Base-by-base conservation (phyloP, 2,113 vertebrate genomes). In the Burhinus bistriatus region DNA sequence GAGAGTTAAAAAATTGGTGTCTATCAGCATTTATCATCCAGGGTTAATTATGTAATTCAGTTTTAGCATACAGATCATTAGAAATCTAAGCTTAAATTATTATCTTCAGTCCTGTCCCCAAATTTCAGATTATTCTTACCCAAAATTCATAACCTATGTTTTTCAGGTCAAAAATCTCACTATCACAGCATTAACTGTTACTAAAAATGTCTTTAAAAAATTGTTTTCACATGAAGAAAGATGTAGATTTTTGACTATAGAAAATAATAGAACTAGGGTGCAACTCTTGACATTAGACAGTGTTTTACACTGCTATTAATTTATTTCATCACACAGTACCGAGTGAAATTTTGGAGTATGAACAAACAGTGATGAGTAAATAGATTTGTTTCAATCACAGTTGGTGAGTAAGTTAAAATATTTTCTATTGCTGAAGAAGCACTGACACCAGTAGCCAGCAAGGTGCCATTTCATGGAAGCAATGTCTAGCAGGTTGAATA, bases 21-120 rank as follows among this genome's bases (percentile, higher is more conserved):
- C 62, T 84, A 47, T 40, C 12, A 13, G 19, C 76, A 11, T 75
- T 83, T 97, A 64, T 66, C 13, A 59, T 44, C 17, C 29, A 54
- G 25, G 40, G 20, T 89, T 94, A 82, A 81, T 91, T 90, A 86
- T 45, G 17, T 81, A 95, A 90, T 92, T 80, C 15, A 75, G 18
- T 38, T 91, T 97, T 95, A 59, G 5, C 72, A 27, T 90, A 11
- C 17, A 77, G n/a, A 89, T 96, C 29, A 58, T 96, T 90, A 82
- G 78, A 96, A 95, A 10, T 83, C 49, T 75, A 61, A 90, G 81
- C 21, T 15, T 15, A 89, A 96, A 92, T 55, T 52, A 42, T 77
- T 93, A 51, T n/a, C 40, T 51, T 91, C 17, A 55, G 21, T 81
- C 30, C 30, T 97, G 27, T 2, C n/a, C 30, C 32, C 47, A 82